Conservation (phyloP, 2,888 invertebrate species). For the Seladonia tumulorum region DNA sequence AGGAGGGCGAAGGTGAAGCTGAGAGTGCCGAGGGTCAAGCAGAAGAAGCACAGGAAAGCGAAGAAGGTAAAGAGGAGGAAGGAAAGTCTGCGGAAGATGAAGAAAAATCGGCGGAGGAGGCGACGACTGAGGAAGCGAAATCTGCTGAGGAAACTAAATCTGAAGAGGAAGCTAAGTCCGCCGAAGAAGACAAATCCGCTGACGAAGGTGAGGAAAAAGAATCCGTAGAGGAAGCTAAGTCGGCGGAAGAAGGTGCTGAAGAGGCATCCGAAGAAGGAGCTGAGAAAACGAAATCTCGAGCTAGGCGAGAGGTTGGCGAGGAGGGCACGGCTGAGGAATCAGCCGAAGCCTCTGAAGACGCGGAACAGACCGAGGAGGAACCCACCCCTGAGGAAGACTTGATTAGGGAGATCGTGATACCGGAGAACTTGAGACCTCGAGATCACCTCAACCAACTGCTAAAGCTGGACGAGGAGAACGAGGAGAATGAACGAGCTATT, state of each 20-base stretch:
- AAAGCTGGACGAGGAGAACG: conserved; percentile 91
- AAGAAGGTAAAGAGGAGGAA: conserved; percentile 46
- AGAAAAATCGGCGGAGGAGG: conserved; percentile 53
- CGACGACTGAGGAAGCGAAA: conserved; percentile 35
- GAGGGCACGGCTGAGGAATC: conserved; percentile 25
- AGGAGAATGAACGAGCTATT: conserved; percentile 89
- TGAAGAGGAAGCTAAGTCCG: conserved; percentile 31
- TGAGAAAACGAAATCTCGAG: conserved; percentile 47
- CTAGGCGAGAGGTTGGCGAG: conserved; percentile 52
- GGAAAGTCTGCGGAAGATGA: conserved; percentile 56
- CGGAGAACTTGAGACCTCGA: conserved; percentile 91
- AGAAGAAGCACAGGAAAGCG: conserved; percentile 41
- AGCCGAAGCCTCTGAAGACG: conserved; percentile 50
- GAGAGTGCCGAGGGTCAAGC: conserved; percentile 51
- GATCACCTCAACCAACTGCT: conserved; percentile 93
- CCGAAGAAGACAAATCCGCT: conserved; percentile 39
- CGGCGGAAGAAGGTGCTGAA: conserved; percentile 47
- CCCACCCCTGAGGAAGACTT: conserved; percentile 85
- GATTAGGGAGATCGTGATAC: conserved; percentile 90
- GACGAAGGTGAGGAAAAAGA: conserved; percentile 56
- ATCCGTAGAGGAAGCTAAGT: conserved; percentile 50
- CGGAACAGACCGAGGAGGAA: conserved; percentile 66
- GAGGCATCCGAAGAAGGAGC: conserved; percentile 47
- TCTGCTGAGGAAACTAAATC: conserved; percentile 27
- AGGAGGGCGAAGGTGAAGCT: conserved; percentile 43